Conservation (phyloP, 1,140 invertebrate genomes). For the Dendrolimus kikuchii region DNA sequence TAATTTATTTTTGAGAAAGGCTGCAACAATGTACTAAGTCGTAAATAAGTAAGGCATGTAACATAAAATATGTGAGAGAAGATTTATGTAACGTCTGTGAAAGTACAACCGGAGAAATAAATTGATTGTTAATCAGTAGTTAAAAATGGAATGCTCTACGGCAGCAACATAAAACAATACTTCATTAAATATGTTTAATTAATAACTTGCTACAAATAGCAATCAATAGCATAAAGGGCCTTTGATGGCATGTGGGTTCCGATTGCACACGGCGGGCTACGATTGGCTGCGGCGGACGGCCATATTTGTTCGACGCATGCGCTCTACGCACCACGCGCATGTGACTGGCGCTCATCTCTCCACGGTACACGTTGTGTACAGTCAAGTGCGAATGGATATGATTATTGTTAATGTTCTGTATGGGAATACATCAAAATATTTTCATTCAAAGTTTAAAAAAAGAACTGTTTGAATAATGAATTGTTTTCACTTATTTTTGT, state of each 20-base stretch:
- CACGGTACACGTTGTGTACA: slow-evolving; percentile 12
- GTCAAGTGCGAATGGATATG: slow-evolving; percentile 7
- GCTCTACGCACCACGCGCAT: slow-evolving; percentile 40
- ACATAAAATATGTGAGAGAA: no score
- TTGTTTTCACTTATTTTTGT: no score
- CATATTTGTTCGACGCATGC: slow-evolving; percentile 62
- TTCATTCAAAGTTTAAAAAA: no score
- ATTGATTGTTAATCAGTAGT: slow-evolving; percentile 1
- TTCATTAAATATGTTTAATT: slow-evolving; percentile 25
- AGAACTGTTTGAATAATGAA: no score
- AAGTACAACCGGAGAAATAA: not conserved
- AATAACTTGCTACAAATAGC: slow-evolving; percentile 30
- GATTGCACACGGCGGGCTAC: slow-evolving; percentile 18
- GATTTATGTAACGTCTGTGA: no score
- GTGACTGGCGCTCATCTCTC: slow-evolving; percentile 28
- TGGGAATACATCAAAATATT: not conserved
- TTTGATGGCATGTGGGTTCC: slow-evolving; percentile 33
- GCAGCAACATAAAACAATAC: slow-evolving; percentile 10
- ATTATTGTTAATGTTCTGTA: not conserved
- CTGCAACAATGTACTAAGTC: slow-evolving; percentile 18
- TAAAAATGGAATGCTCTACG: not conserved
- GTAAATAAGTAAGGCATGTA: slow-evolving; percentile 5
- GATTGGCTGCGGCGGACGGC: slow-evolving; percentile 53
- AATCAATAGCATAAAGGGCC: slow-evolving; percentile 52
- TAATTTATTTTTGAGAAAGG: slow-evolving; percentile 18